Percentiles rank a stretch among this genome's conserved stretches.
Evolutionary conservation across 2,797 vertebrate species (phyloP).

Genomic region (Lepilemur septentrionalis): DNA sequence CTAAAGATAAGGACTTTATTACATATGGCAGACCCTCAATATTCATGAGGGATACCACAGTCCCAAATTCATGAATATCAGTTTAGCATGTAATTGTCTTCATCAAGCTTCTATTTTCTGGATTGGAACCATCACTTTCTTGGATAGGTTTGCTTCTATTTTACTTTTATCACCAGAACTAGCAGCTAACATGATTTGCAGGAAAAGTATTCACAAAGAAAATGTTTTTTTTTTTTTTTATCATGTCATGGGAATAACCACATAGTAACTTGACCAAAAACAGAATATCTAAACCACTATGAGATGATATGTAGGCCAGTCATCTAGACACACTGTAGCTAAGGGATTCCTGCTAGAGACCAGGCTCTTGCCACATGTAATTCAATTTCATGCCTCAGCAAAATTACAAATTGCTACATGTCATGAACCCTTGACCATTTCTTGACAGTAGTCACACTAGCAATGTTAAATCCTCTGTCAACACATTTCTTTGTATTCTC

Average conservation of each 20-base stretch:
- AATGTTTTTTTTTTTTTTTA: neutral
- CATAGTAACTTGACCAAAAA: slow-evolving; percentile 51
- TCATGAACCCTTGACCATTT: slow-evolving; percentile 54
- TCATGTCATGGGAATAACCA: slow-evolving; percentile 47
- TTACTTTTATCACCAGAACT: slow-evolving; percentile 51
- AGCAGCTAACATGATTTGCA: slow-evolving; percentile 44
- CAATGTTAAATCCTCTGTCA: neutral
- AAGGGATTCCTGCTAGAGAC: slow-evolving; percentile 48
- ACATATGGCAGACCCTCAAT: neutral
- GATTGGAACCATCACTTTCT: slow-evolving; percentile 38
- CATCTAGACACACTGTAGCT: neutral
- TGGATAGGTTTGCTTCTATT: slow-evolving; percentile 29
- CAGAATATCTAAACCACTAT: slow-evolving; percentile 54
- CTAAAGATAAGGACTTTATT: slow-evolving; percentile 48
- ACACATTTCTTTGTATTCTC: slow-evolving; percentile 31
- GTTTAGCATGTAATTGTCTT: slow-evolving; percentile 33
- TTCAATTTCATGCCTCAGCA: slow-evolving; percentile 77
- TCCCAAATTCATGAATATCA: slow-evolving; percentile 23
- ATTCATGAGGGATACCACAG: slow-evolving; percentile 38
- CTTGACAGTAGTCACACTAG: slow-evolving; percentile 54
- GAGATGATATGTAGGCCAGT: slow-evolving; percentile 43
- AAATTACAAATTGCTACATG: slow-evolving; percentile 70
- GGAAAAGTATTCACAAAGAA: slow-evolving; percentile 27
- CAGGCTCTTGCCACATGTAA: slow-evolving; percentile 57
- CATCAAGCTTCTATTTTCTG: slow-evolving; percentile 45